Conservation (phyloP, 2,797 vertebrate species). For the Coregonus sp. region DNA sequence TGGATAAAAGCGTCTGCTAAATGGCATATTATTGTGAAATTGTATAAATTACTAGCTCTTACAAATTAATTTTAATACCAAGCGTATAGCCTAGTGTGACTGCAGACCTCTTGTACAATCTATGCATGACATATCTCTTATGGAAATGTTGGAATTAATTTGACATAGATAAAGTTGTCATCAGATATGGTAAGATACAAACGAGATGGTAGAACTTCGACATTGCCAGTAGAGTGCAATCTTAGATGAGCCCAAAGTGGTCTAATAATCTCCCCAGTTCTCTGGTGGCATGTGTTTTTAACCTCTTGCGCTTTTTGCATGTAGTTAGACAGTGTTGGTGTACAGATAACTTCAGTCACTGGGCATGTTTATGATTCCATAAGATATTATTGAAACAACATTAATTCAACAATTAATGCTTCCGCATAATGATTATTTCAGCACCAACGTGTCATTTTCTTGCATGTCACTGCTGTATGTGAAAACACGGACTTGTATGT, state of each 20-base stretch:
- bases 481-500: constrained; percentile 43
- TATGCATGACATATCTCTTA: constrained; percentile 73
- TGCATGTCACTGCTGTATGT: constrained; percentile 63
- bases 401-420: constrained; percentile 58
- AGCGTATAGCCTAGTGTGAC: constrained; percentile 40
- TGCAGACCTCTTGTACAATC: constrained; percentile 66
- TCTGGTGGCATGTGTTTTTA: constrained; percentile 11
- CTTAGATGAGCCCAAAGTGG: constrained; percentile 46
- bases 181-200: constrained; percentile 7
- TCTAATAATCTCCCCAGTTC: constrained; percentile 27
- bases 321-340: constrained; percentile 28
- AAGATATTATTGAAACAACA: constrained; percentile 32
- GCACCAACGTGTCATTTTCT: constrained; percentile 53
- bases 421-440: constrained; percentile 58
- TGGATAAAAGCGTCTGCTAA: too few relatives aligned
- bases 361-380: constrained; percentile 40
- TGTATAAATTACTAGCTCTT: constrained; percentile 5
- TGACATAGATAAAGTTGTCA: constrained; percentile 29
- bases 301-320: constrained; percentile 20
- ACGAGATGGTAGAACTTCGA: neutral
- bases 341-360: constrained; percentile 40
- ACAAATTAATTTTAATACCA: constrained; percentile 28
- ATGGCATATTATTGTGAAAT: neutral
- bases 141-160: constrained; percentile 36
- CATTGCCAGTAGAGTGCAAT: constrained; percentile 25